phyloP scores from a whole-genome alignment of 1,140 invertebrate species.

The Eubasilissa regina region DNA sequence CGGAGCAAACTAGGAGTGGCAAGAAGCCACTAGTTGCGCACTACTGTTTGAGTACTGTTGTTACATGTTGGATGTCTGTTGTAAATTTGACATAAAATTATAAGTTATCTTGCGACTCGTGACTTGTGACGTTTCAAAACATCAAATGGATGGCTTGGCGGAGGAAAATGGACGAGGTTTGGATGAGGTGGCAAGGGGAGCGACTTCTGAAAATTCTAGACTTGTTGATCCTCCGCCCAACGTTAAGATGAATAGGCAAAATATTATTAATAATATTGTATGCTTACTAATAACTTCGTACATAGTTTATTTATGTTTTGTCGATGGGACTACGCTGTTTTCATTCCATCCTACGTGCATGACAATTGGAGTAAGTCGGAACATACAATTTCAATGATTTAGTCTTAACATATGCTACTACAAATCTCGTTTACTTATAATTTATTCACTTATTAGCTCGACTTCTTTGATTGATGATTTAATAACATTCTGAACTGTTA shows the following conservation, averaged over 20 bases:
- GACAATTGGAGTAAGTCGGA: constrained; percentile 65
- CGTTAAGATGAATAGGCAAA: constrained; percentile 64
- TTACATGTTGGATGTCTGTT: no score
- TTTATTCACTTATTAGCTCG: no score
- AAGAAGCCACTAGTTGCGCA: not conserved
- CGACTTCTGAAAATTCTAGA: constrained; percentile 57
- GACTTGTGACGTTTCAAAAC: constrained; percentile 36
- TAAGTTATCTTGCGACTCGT: not conserved
- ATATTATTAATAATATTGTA: constrained; percentile 66
- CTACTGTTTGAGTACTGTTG: no score
- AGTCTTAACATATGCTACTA: constrained; percentile 13
- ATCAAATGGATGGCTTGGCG: constrained; percentile 39
- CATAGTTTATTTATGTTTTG: constrained; percentile 66
- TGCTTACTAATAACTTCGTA: constrained; percentile 59
- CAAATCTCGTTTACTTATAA: no score
- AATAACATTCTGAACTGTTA: no score
- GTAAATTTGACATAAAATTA: no score
- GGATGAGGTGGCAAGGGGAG: constrained; percentile 58
- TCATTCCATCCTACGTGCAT: constrained; percentile 69
- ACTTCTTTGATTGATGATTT: no score
- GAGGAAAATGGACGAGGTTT: constrained; percentile 35
- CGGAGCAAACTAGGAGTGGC: no score
- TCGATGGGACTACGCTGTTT: constrained; percentile 65
- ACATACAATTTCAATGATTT: constrained; percentile 22
- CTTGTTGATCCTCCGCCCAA: constrained; percentile 55